These are phyloP conservation scores for Chrysoperla carnea DNA, from an alignment of 1,140 invertebrate species.

Conservation along the genomic window DNA sequence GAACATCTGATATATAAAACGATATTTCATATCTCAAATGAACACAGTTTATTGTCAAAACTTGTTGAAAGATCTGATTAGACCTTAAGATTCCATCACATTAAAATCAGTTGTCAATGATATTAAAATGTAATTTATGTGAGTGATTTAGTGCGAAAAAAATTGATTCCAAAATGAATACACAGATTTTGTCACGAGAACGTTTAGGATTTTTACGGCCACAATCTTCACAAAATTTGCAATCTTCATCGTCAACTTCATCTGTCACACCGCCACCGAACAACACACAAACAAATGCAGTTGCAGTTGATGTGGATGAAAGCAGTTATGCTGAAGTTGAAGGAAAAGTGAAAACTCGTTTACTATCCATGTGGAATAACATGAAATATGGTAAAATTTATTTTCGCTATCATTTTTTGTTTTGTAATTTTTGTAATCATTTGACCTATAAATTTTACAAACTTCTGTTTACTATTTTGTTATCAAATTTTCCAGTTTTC, in stretches of 20 bases:
- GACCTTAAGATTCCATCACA: no score
- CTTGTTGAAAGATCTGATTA: no score
- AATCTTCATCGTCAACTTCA: constrained; percentile 7
- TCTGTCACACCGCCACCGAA: constrained; percentile 1
- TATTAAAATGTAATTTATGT: no score
- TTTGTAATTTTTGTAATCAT: constrained; percentile 1
- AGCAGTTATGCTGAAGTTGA: constrained; percentile 30
- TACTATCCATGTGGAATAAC: constrained; percentile 79
- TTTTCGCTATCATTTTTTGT: not conserved
- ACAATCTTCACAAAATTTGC: constrained; percentile 5
- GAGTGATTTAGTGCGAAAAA: no score
- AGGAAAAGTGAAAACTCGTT: constrained; percentile 62
- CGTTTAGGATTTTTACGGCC: constrained; percentile 8
- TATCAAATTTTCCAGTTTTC: no score
- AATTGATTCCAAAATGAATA: constrained; percentile 7
- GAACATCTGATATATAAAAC: no score
- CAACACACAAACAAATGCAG: not conserved
- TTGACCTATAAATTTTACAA: not conserved
- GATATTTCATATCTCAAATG: no score
- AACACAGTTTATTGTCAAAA: no score
- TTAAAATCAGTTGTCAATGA: no score
- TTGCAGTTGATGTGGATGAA: constrained; percentile 16
- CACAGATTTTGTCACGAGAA: constrained; percentile 10
- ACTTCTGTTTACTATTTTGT: no score
- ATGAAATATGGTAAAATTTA: constrained; percentile 57